Base-by-base conservation (phyloP, 53 echinoderm and acorn worm species). In the Pentamera pediparva region DNA sequence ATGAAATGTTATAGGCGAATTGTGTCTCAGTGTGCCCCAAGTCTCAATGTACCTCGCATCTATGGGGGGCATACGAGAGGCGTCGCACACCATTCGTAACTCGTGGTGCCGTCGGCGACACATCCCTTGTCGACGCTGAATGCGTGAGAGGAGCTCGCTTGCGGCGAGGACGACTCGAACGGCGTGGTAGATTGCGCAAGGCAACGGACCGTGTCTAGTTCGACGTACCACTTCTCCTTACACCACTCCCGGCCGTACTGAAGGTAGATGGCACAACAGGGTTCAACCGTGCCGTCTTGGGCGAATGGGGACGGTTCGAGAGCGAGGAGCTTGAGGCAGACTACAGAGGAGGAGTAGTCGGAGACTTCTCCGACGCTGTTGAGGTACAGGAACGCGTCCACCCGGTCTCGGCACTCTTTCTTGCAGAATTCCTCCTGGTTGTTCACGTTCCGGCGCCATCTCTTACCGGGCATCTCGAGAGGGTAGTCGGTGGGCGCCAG, bases 191-290 rank as follows among this genome's bases (percentile, higher is more conserved):
- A 10, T 22, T 0, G 58, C 28, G 18, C 32, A 12, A 28, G 21
- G 32, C 58, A 57, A 12, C 58, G 58, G 3, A 57, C 5, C 4
- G 26, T 57, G 10, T 5, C 6, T 57, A 57, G 29, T 5, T 31
- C 13, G 11, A 28, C 27, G 67, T 67, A 2, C 67, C 67, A 67
- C 28, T 41, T 67, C 18, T 67, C 30, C 0, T 37, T 18, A 28
- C 67, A 67, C 67, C 67, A 67, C 38, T 67, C 10, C 30, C 18
- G 67, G 15, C 67, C 67, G 41, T 45, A 67, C 47, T 47, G 67
- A 12, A 67, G 67, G 67, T 40, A 67, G 26, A 67, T 22, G 30
- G 40, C 67, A 29, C 67, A 67, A n/a, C 67, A 67, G 40, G 67
- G 47, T 13, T 12, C 30, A 20, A 25, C 2, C 5, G 15, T 67